A percentile compares a stretch with the other conserved stretches of the same genome.
These are phyloP conservation scores for Ips typographus DNA, from an alignment of 1,140 invertebrate species.

Conservation along the genomic window DNA sequence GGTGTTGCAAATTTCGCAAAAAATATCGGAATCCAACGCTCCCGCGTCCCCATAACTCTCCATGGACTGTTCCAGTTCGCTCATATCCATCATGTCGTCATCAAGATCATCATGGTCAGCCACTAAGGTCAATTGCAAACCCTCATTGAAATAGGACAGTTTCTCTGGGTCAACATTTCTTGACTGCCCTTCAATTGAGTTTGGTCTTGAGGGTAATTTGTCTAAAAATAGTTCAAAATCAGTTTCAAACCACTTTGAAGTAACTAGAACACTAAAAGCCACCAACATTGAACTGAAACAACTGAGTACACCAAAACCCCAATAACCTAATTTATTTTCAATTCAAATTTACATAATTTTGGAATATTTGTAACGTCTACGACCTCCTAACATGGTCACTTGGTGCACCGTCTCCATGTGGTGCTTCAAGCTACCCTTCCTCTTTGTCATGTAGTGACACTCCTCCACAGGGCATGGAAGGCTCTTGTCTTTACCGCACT, in stretches of 20 bases:
- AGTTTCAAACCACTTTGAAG: neutral
- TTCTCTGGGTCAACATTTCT: conserved; percentile 10
- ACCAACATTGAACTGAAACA: neutral
- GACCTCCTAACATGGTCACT: neutral
- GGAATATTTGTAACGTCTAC: conserved; percentile 24
- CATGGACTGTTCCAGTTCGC: neutral
- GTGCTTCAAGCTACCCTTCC: conserved; percentile 53
- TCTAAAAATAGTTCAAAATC: conserved; percentile 1
- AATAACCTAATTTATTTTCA: neutral
- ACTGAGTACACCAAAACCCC: neutral
- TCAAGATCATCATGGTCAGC: conserved; percentile 1
- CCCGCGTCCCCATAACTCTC: neutral
- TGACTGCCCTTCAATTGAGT: neutral
- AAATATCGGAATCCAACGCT: conserved; percentile 10
- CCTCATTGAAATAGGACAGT: conserved; percentile 1
- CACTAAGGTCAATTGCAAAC: conserved; percentile 4
- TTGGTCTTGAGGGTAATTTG: neutral
- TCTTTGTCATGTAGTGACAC: conserved; percentile 51
- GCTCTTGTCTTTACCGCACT: conserved; percentile 59
- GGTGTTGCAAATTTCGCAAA: conserved; percentile 26
- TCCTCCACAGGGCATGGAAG: conserved; percentile 13
- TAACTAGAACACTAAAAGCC: too few species aligned
- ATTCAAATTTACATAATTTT: conserved; percentile 21
- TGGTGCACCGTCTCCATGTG: conserved; percentile 43
- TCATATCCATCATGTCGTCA: conserved; percentile 15